These are phyloP conservation scores for Anas flavirostris DNA, from an alignment of 2,797 vertebrate genomes.

Conservation along the genomic window DNA sequence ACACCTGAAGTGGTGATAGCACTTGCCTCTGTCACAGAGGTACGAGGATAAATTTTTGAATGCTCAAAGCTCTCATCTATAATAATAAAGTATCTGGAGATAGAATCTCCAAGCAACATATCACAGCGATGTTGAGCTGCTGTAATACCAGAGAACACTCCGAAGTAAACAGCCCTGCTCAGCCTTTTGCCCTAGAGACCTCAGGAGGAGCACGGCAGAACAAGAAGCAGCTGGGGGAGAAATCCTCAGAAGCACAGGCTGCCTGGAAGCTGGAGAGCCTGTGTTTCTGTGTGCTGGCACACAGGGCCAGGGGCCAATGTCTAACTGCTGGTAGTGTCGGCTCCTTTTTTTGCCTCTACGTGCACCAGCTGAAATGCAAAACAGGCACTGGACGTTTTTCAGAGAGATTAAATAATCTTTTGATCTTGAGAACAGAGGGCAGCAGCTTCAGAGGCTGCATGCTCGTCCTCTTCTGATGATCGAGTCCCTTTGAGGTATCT, in stretches of 20 bases:
- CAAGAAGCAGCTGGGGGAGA: accelerated
- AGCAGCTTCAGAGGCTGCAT: slow-evolving; percentile 29
- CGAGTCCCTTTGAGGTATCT: slow-evolving; percentile 24
- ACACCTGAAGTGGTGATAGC: neutral
- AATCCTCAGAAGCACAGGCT: neutral
- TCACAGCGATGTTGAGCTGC: neutral
- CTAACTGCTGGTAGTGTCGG: neutral
- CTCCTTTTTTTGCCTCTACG: neutral
- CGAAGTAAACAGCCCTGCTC: neutral
- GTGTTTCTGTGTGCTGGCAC: neutral
- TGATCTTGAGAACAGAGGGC: slow-evolving; percentile 44
- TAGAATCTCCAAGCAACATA: neutral
- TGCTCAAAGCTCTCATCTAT: neutral
- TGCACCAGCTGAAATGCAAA: slow-evolving; percentile 7
- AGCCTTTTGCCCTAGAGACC: neutral
- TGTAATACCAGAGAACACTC: neutral
- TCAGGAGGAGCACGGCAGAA: neutral
- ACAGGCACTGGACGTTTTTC: neutral
- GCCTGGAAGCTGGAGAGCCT: neutral
- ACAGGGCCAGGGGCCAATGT: neutral
- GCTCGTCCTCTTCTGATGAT: slow-evolving; percentile 2
- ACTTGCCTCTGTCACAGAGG: neutral
- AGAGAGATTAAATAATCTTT: slow-evolving; percentile 50
- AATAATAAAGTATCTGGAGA: neutral
- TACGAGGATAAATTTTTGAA: neutral